phyloP scores from a whole-genome alignment of 2,797 vertebrate species.

The Myotis findleyi region DNA sequence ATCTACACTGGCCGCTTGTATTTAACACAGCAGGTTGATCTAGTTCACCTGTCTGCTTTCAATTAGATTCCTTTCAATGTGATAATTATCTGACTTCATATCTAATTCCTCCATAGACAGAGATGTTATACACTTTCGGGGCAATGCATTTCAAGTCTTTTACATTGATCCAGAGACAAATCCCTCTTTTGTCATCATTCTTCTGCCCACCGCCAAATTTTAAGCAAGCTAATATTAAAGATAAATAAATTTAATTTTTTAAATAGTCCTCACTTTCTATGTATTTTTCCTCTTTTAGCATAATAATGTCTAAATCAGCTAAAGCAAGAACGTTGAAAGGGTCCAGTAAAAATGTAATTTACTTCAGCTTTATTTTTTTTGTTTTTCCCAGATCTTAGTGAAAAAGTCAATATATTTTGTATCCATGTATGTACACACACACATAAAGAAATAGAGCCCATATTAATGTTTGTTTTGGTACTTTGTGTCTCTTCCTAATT shows the following conservation, averaged over 20 bases:
- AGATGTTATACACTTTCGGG: not conserved
- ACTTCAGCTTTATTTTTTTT: not conserved
- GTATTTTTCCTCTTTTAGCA: not conserved
- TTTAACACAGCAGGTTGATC: not conserved
- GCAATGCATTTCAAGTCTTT: not conserved
- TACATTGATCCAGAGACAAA: not conserved
- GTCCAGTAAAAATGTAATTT: constrained; percentile 11
- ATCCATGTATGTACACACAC: no score
- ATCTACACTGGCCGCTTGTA: no score
- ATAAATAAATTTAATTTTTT: constrained; percentile 15
- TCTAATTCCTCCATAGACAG: not conserved
- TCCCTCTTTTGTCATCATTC: not conserved
- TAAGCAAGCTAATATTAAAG: not conserved
- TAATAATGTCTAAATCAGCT: constrained; percentile 6
- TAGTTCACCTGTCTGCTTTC: not conserved
- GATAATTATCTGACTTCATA: not conserved
- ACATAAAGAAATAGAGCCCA: not conserved
- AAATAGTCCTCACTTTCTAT: not conserved
- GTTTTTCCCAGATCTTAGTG: not conserved
- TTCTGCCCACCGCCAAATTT: not conserved
- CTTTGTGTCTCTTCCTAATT: not conserved
- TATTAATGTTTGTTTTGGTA: not conserved
- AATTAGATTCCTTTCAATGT: not conserved
- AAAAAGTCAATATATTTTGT: not conserved
- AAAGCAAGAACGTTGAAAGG: not conserved